Percentiles rank a stretch among this genome's conserved stretches.
phyloP scores from a whole-genome alignment of 1,140 invertebrate genomes.

The Maconellicoccus hirsutus region DNA sequence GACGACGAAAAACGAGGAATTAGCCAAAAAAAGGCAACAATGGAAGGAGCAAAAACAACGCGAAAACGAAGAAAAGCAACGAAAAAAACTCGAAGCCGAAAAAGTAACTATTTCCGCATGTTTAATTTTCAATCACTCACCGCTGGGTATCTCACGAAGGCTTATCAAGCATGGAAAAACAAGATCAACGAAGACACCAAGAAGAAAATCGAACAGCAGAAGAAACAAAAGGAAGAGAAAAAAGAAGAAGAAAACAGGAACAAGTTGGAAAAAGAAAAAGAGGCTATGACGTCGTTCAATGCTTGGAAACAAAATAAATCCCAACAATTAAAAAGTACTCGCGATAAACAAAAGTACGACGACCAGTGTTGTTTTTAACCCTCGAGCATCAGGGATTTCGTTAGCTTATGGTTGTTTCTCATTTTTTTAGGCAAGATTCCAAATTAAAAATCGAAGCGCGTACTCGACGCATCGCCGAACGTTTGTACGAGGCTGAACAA shows the following conservation, averaged over 20 bases:
- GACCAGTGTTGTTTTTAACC: no score
- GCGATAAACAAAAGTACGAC: not conserved
- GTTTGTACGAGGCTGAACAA: not conserved
- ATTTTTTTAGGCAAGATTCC: not conserved
- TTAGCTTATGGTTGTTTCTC: not conserved
- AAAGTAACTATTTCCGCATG: not conserved
- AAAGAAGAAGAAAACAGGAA: not conserved
- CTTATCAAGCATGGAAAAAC: not conserved
- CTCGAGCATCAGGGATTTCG: not conserved
- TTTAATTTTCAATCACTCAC: no score
- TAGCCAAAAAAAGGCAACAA: not conserved
- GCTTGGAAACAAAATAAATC: not conserved
- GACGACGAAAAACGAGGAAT: not conserved
- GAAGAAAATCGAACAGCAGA: not conserved
- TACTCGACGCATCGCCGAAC: not conserved
- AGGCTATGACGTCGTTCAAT: not conserved
- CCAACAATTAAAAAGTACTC: not conserved
- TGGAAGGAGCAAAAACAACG: not conserved
- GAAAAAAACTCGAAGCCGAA: not conserved
- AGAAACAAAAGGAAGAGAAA: not conserved
- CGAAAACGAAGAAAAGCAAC: not conserved
- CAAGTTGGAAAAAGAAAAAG: not conserved
- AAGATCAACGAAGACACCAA: not conserved
- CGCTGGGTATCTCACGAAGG: not conserved
- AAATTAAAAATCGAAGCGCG: not conserved